Base-by-base conservation (phyloP, 2,113 vertebrate genomes). In the Blennius ocellaris region DNA sequence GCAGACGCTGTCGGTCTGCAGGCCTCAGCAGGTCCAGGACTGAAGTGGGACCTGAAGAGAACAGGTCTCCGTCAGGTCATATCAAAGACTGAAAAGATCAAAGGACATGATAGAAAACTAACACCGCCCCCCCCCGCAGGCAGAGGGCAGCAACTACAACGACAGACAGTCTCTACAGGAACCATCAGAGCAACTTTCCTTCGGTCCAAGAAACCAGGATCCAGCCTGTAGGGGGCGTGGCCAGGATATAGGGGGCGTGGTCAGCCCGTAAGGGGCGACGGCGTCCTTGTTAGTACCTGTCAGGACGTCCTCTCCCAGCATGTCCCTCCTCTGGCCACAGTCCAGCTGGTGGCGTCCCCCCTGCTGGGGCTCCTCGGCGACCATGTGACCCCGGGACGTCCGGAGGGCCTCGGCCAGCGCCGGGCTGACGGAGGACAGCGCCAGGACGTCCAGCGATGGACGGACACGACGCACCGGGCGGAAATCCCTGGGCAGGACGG, bases 1-100 rank as follows among this genome's bases (percentile, higher is more conserved):
- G 92, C 47, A 99, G 93, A 47, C 95, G 93, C 70, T 97, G 92
- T 81, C 93, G 84, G 11, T 98, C 97, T 77, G 96, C 96, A 15
- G 92, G 92, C 41, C 89, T 94, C 49, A 99, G 89, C 72, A 98
- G 94, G 11, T 98, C 97, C 83, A 99, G 86, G 75, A 99, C 94
- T 16, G 97, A 98, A 59, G 90, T 86, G 49, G 96, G 93, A 66
- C 96, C 97, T 99, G 21, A 30, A 30, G 21, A 30, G 21, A 30
- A 30, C 21, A 30, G 21, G 4, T 30, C 21, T 30, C 4, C 21
- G 4, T 4, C 4, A 30, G 21, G 21, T 30, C 21, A 2, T 30
- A n/a, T 30, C 21, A 30, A 30, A 30, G 2, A 30, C 21, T 30
- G 21, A 30, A 30, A 30, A 30, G 21, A 30, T 30, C 21, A 30